phyloP scores from a whole-genome alignment of 2,888 invertebrate species.

The Chrysolina haemoptera region DNA sequence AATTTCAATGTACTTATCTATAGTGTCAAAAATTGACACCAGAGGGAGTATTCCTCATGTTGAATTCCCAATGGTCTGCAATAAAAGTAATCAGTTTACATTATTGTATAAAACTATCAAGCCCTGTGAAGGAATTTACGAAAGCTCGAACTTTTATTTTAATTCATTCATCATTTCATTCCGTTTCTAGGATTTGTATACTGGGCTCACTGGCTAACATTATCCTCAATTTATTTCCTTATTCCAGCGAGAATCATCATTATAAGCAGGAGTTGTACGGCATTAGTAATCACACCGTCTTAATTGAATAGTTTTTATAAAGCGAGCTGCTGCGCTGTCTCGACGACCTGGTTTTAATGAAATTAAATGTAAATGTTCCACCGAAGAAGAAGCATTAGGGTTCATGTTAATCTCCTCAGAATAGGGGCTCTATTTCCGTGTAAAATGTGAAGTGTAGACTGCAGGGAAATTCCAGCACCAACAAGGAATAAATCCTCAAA shows the following conservation, averaged over 20 bases:
- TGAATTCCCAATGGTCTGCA: too few species aligned
- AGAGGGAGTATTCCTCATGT: too few species aligned
- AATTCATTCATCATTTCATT: too few species aligned
- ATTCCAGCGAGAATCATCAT: neutral
- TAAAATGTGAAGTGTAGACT: conserved; percentile 6
- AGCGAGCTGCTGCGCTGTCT: neutral
- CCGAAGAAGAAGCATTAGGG: conserved; percentile 7
- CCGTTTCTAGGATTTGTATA: too few species aligned
- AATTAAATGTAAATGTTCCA: conserved; percentile 15
- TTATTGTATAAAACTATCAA: too few species aligned
- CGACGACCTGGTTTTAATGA: conserved; percentile 3
- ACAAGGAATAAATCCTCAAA: conserved; percentile 6
- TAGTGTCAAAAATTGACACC: too few species aligned
- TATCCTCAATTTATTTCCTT: neutral
- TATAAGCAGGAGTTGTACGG: neutral
- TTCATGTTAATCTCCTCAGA: conserved; percentile 15
- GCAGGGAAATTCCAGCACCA: neutral
- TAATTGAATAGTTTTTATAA: conserved; percentile 3
- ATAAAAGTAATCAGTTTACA: too few species aligned
- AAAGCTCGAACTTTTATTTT: too few species aligned
- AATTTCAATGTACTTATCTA: too few species aligned
- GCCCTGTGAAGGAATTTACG: too few species aligned
- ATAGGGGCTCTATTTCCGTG: neutral
- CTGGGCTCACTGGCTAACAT: too few species aligned
- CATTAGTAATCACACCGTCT: neutral